phyloP scores from a whole-genome alignment of 2,888 invertebrate species.

The Sinohyriopsis cumingii region DNA sequence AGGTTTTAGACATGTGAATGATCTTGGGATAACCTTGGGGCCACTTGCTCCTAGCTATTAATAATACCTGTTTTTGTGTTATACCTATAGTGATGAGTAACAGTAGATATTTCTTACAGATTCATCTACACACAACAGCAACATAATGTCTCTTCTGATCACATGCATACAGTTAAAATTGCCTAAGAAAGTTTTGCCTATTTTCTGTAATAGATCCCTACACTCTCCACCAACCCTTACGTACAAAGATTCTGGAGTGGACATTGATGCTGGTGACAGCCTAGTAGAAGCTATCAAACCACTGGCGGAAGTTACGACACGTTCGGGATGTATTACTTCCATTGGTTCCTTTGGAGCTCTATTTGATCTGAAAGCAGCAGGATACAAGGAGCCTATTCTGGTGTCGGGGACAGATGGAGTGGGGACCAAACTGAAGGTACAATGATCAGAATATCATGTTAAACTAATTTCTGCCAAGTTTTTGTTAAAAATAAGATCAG shows the following conservation, averaged over 20 bases:
- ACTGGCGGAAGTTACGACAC: conserved; percentile 82
- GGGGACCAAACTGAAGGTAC: conserved; percentile 94
- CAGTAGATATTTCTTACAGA: too few species aligned
- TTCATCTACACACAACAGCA: too few species aligned
- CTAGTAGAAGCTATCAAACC: conserved; percentile 89
- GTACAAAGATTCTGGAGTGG: conserved; percentile 91
- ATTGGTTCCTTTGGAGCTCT: conserved; percentile 96
- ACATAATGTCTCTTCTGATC: too few species aligned
- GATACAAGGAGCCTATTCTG: conserved; percentile 86
- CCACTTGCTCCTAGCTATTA: too few species aligned
- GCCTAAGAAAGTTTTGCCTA: not conserved
- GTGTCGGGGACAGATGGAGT: conserved; percentile 97
- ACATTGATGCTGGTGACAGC: conserved; percentile 92
- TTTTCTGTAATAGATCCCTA: conserved; percentile 17
- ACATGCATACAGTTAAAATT: too few species aligned
- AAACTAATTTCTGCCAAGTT: not conserved
- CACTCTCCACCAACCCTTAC: conserved; percentile 73
- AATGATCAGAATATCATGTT: not conserved
- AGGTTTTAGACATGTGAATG: too few species aligned
- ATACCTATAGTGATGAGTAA: too few species aligned
- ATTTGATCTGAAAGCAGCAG: conserved; percentile 85
- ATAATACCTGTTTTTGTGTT: too few species aligned
- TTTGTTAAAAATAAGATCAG: not conserved
- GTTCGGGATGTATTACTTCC: conserved; percentile 85
- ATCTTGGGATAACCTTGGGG: too few species aligned